These are phyloP conservation scores for Amphilophus citrinellus DNA, from an alignment of 2,113 vertebrate species.

Conservation along the genomic window DNA sequence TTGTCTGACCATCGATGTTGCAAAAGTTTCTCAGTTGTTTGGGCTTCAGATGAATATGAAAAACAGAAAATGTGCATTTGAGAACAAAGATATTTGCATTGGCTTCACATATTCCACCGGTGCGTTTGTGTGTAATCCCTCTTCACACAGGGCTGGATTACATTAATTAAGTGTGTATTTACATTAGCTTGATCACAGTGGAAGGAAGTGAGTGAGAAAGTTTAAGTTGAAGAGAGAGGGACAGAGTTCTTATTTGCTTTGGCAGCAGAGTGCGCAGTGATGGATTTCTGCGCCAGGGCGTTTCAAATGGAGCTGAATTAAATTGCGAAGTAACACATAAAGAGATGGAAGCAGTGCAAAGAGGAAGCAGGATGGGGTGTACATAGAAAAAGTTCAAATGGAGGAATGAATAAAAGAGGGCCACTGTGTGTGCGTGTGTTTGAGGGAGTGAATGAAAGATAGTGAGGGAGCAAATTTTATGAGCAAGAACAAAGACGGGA, in stretches of 20 bases:
- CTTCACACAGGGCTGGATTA: constrained; percentile 35
- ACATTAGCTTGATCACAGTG: constrained; percentile 13
- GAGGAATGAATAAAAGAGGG: constrained; percentile 21
- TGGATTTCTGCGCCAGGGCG: constrained; percentile 50
- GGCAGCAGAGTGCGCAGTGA: constrained; percentile 47
- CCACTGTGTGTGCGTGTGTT: not conserved
- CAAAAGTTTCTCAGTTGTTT: not conserved
- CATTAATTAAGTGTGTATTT: constrained; percentile 38
- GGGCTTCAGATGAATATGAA: not conserved
- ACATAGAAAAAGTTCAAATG: constrained; percentile 25
- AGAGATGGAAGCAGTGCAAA: constrained; percentile 42
- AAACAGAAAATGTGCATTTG: not conserved
- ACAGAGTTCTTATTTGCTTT: constrained; percentile 60
- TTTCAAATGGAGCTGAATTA: constrained; percentile 48
- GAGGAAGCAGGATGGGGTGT: constrained; percentile 21
- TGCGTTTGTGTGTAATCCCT: constrained; percentile 3
- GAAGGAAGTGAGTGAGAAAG: constrained; percentile 30
- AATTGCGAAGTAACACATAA: constrained; percentile 42
- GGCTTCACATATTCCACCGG: not conserved
- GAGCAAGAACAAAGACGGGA: constrained; percentile 14
- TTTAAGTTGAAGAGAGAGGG: constrained; percentile 13
- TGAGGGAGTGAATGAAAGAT: constrained; percentile 17
- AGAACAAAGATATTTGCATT: constrained; percentile 21
- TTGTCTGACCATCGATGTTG: not conserved
- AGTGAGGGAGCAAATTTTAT: not conserved